Percentiles rank a stretch among this genome's conserved stretches.
Evolutionary conservation across 2,888 invertebrate species (phyloP).

Genomic region (Rotaria socialis): DNA sequence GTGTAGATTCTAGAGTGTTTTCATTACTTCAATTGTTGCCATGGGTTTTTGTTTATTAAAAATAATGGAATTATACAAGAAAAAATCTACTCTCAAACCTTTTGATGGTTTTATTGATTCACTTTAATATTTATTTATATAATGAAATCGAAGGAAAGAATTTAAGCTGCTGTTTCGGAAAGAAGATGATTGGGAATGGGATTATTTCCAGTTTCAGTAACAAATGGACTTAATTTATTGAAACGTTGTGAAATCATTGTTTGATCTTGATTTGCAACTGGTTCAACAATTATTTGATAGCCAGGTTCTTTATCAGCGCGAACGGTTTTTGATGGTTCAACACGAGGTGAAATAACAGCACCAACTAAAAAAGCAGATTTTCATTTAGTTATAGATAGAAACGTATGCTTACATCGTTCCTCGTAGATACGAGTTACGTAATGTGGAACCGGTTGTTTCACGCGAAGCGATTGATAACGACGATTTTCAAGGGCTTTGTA

Average conservation of each 20-base stretch:
- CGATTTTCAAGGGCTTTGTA: conserved; percentile 21
- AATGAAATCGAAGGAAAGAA: not conserved
- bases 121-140: not conserved
- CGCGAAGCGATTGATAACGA: not conserved
- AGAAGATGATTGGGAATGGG: not conserved
- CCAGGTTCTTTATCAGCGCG: not conserved
- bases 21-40: too few relatives aligned
- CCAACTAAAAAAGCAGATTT: not conserved
- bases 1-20: too few relatives aligned
- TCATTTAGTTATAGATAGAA: not conserved
- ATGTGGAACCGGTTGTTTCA: conserved; percentile 18
- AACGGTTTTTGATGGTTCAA: not conserved
- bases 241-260: conserved; percentile 33
- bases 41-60: too few relatives aligned
- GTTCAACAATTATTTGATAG: conserved; percentile 1
- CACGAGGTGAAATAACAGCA: not conserved
- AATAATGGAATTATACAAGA: too few relatives aligned
- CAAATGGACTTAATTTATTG: conserved; percentile 17
- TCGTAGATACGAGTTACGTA: not conserved
- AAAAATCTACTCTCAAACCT: too few relatives aligned
- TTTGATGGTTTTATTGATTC: not conserved
- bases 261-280: not conserved
- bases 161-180: not conserved
- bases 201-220: conserved; percentile 6
- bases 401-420: not conserved